Conservation (phyloP, 1,140 invertebrate genomes). For the Steinernema khuongi region DNA sequence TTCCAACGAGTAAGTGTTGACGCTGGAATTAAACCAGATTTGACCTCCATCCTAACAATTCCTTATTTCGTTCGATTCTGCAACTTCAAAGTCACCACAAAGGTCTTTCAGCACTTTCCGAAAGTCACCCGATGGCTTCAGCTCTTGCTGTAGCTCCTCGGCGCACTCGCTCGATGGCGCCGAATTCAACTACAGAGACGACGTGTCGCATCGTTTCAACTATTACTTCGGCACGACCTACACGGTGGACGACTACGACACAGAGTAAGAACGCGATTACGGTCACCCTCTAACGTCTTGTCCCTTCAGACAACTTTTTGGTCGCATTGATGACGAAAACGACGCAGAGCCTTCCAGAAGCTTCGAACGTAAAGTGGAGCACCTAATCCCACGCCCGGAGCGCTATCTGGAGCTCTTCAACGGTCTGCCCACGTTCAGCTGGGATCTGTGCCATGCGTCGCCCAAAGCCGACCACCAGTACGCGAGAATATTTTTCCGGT, state of each 20-base stretch:
- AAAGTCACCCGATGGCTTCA: background rate
- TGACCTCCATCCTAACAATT: too few species aligned
- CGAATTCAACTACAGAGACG: background rate
- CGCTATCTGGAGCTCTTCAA: constrained; percentile 4
- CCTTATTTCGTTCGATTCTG: too few species aligned
- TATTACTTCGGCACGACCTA: background rate
- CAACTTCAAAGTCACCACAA: too few species aligned
- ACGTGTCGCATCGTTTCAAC: background rate
- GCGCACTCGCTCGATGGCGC: background rate
- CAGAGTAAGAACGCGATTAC: background rate
- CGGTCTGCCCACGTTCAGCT: background rate
- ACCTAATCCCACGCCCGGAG: background rate
- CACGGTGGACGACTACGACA: background rate
- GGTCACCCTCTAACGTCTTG: too few species aligned
- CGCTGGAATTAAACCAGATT: too few species aligned
- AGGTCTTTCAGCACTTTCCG: constrained; percentile 8
- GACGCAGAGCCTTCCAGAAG: background rate
- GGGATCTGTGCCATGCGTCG: background rate
- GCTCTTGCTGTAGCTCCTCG: background rate
- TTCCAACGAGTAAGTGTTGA: background rate
- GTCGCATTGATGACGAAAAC: background rate
- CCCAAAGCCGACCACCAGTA: background rate
- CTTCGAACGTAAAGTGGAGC: background rate
- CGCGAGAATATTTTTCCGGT: background rate
- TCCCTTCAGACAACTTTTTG: background rate